A percentile compares a stretch with the other conserved stretches of the same genome.
These are phyloP conservation scores for Ammodytes dubius DNA, from an alignment of 2,113 vertebrate species.

Conservation along the genomic window DNA sequence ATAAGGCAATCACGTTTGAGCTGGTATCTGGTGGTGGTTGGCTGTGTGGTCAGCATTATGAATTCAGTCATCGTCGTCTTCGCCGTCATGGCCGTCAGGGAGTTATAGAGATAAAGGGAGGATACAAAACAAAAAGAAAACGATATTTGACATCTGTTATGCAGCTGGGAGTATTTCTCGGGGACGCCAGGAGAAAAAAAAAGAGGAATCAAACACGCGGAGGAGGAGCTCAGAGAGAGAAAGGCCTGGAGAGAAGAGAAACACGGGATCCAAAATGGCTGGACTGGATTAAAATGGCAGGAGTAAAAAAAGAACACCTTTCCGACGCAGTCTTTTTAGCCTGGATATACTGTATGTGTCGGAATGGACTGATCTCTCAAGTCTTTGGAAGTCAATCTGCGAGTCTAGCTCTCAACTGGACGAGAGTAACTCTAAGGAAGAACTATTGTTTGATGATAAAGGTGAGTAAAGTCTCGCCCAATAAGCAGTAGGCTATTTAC, in stretches of 20 bases:
- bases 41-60: slow-evolving; percentile 36
- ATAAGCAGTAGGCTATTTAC: slow-evolving; percentile 20
- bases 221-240: slow-evolving; percentile 44
- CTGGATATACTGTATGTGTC: slow-evolving; percentile 11
- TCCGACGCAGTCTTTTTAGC: slow-evolving; percentile 18
- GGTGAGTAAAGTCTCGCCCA: slow-evolving; percentile 43
- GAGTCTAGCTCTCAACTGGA: neutral
- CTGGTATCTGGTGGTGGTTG: slow-evolving; percentile 5
- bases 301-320: slow-evolving; percentile 38
- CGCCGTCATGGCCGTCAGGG: slow-evolving; percentile 8
- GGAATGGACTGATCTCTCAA: slow-evolving; percentile 20
- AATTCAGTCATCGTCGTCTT: slow-evolving; percentile 38
- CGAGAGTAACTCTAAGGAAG: neutral
- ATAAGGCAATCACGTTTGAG: neutral
- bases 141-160: slow-evolving; percentile 76
- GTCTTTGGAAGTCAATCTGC: slow-evolving; percentile 18
- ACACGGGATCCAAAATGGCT: slow-evolving; percentile 72
- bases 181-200: slow-evolving; percentile 69
- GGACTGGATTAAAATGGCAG: slow-evolving; percentile 72
- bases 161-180: slow-evolving; percentile 76
- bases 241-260: slow-evolving; percentile 58
- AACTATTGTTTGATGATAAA: slow-evolving; percentile 36
- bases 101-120: slow-evolving; percentile 27
- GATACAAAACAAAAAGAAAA: slow-evolving; percentile 22
- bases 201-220: slow-evolving; percentile 70